phyloP scores from a whole-genome alignment of 30 jellyfish, hydroid and myxozoan genomes.

The Sanderia malayensis region DNA sequence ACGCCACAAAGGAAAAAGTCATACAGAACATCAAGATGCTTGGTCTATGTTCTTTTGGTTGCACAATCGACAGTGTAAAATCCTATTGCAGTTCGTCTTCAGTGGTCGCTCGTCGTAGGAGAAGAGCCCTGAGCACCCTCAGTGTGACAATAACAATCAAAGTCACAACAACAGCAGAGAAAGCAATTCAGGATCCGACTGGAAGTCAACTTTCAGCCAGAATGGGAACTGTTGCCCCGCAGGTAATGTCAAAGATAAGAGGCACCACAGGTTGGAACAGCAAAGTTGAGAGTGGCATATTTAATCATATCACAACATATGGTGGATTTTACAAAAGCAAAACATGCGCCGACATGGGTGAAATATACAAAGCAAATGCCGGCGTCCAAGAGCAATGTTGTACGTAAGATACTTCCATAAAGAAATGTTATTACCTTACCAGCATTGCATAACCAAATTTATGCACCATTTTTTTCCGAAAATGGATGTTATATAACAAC shows the following conservation, averaged over 20 bases:
- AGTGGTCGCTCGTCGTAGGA: slow-evolving; percentile 51
- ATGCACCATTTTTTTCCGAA: too few relatives aligned
- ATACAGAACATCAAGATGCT: slow-evolving; percentile 17
- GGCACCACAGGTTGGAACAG: not conserved
- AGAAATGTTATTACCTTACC: too few relatives aligned
- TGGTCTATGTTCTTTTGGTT: slow-evolving; percentile 17
- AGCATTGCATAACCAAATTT: too few relatives aligned
- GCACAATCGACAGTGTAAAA: slow-evolving; percentile 12
- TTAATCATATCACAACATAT: not conserved
- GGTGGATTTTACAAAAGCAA: not conserved
- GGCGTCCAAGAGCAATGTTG: slow-evolving; percentile 24
- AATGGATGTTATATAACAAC: too few relatives aligned
- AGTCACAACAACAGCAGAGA: slow-evolving; percentile 38
- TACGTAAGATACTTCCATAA: not conserved
- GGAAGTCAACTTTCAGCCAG: slow-evolving; percentile 24
- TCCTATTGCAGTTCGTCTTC: slow-evolving; percentile 61
- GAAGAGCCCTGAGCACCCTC: slow-evolving; percentile 31
- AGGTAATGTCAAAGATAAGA: slow-evolving; percentile 21
- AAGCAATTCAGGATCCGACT: slow-evolving; percentile 48
- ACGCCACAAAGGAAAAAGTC: slow-evolving; percentile 52
- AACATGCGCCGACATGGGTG: slow-evolving; percentile 42
- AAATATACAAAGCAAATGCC: slow-evolving; percentile 5
- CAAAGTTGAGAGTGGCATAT: slow-evolving; percentile 5
- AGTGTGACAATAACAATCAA: slow-evolving; percentile 30
- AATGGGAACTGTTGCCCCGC: slow-evolving; percentile 46